Evolutionary conservation across 2,113 vertebrate species (phyloP), one percentile per base, ranked within the genome.

Genomic region (Triplophysa rosa): DNA sequence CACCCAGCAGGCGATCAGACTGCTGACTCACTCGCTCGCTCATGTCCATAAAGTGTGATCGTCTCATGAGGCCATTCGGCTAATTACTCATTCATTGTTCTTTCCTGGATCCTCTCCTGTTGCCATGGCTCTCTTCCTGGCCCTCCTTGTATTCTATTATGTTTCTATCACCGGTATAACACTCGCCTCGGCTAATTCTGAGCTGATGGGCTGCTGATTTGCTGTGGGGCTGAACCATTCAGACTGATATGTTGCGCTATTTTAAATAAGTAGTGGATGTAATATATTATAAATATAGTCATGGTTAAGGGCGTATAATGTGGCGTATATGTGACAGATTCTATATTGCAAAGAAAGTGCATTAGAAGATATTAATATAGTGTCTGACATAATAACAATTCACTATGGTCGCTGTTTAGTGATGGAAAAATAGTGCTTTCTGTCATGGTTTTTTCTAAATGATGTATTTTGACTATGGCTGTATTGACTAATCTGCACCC

Each of bases 1-100:
- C 89, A 12, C 90, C 89, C 85, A 24, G 49, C 74, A 9, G 40
- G 56, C 13, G 59, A 26, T 52, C 83, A 73, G n/a, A 64, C 10
- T 56, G 81, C 86, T 92, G 90, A 91, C 40, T 91, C 91, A 91
- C 23, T 61, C 4, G 14, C 52, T 45, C 42, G 14, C 52, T 45
- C 42, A 37, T 37, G 33, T 37, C 33, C 16, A 6, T 42, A 40
- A 24, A 71, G 16, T 9, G 19, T 2, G n/a, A 14, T n/a, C 4
- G 19, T 9, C 58, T 40, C 52, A 45, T 80, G 47, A 65, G 13
- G 49, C 17, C 61, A 17, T 29, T 19, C 29, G 21, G n/a, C 24
- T 70, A 68, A 81, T 79, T 74, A 58, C 75, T 79, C 74, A 70
- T 77, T 68, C 26, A 47, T 49, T 75, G 21, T 61, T 12, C 40